Evolutionary conservation across 2,888 invertebrate species (phyloP), one percentile per base, ranked within the genome.

Genomic region (Xestoiulus laeticollis): DNA sequence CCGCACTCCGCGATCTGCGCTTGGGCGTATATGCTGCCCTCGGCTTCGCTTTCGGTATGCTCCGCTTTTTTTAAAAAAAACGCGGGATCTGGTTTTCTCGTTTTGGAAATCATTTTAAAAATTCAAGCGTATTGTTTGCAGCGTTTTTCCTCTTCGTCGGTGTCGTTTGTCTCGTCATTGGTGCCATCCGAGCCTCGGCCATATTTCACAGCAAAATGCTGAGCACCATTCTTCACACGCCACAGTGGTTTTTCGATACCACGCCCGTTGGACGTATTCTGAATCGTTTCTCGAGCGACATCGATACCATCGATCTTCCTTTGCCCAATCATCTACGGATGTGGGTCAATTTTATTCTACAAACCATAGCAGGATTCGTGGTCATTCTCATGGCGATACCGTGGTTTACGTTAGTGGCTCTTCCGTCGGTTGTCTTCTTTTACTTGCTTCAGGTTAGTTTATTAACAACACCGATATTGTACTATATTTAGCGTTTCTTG

Each of bases 1-100:
- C n/a, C n/a, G 30, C 30, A 4, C 93, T 93, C 90, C 93, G 96
- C 89, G 95, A 97, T 91, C 93, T 96, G 92, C 97, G 97, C 91
- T 94, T 98, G 88, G 96, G 96, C 87, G 96, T 97, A 19, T 98
- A 97, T 92, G 97, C 96, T 89, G 96, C 95, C 22, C 94, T 98
- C 89, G 98, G 98, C 89, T 93, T 85, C 3, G n/a, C n/a, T 38
- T 85, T 85, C 38, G 38, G 85, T 85, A 44, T 14, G 85, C 4
- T 38, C 5, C 33, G 19, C 38, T 8, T 8, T 38, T 84, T 84
- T 84, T n/a, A n/a, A n/a, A n/a, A n/a, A n/a, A n/a, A n/a, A n/a
- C n/a, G n/a, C n/a, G n/a, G n/a, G n/a, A n/a, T n/a, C n/a, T 78
- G 2, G 14, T 44, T 44, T 44, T 14, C 44, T 44, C 44, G 19